phyloP scores from a whole-genome alignment of 1,140 invertebrate genomes.

The Hestina assimilis region DNA sequence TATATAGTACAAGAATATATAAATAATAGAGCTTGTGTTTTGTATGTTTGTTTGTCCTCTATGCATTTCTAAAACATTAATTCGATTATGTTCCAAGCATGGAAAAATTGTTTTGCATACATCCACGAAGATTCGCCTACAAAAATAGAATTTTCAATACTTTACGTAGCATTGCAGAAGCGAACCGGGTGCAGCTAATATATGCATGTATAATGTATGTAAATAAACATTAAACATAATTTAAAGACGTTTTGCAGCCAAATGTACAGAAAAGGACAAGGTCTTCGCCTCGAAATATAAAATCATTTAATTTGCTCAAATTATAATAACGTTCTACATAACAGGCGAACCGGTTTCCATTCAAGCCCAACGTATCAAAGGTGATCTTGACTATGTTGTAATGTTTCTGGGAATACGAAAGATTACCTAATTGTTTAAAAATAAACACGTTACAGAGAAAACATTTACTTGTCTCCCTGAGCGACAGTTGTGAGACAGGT shows the following conservation, averaged over 20 bases:
- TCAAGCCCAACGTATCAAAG: conserved; percentile 19
- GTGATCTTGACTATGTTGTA: conserved; percentile 12
- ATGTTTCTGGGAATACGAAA: conserved; percentile 5
- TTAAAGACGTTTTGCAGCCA: conserved; percentile 8
- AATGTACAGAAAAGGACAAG: conserved; percentile 16
- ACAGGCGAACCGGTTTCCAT: conserved; percentile 22
- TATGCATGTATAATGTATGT: no score
- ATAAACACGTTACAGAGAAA: conserved; percentile 13
- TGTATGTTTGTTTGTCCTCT: no score
- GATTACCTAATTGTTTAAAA: conserved; percentile 17
- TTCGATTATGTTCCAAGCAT: no score
- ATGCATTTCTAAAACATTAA: no score
- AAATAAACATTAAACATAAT: not conserved
- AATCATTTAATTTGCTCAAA: conserved; percentile 15
- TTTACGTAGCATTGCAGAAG: no score
- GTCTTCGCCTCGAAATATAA: conserved; percentile 17
- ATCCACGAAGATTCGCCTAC: no score
- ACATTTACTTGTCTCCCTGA: not conserved
- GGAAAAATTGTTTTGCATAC: no score
- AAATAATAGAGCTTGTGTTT: no score
- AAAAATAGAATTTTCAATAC: no score
- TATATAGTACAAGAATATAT: no score
- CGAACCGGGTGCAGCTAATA: no score
- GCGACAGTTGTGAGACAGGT: not conserved
- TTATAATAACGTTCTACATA: conserved; percentile 11